These are phyloP conservation scores for Anthoptus insignis DNA, from an alignment of 2,888 invertebrate species.

Conservation along the genomic window DNA sequence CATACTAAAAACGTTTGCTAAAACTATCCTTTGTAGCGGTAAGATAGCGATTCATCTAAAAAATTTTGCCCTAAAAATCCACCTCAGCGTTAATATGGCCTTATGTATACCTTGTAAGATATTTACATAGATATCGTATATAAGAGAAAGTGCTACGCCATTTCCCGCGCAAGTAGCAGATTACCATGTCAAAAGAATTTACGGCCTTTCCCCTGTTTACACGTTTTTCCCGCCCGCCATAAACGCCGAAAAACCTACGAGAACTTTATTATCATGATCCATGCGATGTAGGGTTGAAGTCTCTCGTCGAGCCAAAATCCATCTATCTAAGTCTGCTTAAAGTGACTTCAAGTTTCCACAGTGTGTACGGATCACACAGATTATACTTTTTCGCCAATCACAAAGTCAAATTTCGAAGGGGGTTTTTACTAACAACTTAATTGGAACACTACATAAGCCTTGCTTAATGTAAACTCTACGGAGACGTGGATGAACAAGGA, in stretches of 20 bases:
- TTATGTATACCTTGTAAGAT: conserved; percentile 22
- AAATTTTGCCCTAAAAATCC: conserved; percentile 14
- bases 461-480: too few species aligned
- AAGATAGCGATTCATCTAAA: background rate
- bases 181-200: conserved; percentile 78
- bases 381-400: background rate
- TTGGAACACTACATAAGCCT: too few species aligned
- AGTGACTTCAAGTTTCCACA: conserved; percentile 12
- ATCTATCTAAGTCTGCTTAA: conserved; percentile 12
- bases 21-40: background rate
- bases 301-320: conserved; percentile 37
- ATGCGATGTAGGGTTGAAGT: conserved; percentile 53
- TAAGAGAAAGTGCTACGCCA: conserved; percentile 41
- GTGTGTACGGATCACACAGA: too few species aligned
- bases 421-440: background rate
- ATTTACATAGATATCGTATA: conserved; percentile 33
- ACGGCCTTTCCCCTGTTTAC: conserved; percentile 64
- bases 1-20: too few species aligned
- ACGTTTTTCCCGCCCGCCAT: conserved; percentile 62
- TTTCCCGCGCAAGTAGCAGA: conserved; percentile 61
- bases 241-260: conserved; percentile 63
- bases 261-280: conserved; percentile 62
- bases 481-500: too few species aligned
- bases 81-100: conserved; percentile 16
- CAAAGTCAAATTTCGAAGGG: too few species aligned